Base-by-base conservation (phyloP, 2,888 invertebrate species). In the Anoncus sp. region DNA sequence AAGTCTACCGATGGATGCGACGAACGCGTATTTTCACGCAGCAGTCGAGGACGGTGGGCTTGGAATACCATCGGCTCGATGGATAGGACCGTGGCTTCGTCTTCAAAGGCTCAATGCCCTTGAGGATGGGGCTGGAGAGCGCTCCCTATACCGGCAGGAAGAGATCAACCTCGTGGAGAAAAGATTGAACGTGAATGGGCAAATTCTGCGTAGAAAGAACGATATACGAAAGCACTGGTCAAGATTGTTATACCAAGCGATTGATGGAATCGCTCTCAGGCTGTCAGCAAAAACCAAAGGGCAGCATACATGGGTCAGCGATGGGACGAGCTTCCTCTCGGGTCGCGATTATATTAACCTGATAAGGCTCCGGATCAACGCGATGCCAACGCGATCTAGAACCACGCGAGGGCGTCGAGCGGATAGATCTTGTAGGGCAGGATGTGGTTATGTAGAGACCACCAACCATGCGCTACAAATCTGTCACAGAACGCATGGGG, bases 401-500 rank as follows among this genome's bases (percentile, higher is more conserved):
- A 84, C 79, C 0, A 67, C 85, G 0, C 67, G 87, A 51, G 87
- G 88, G 0, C 59, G 83, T 3, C 10, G 40, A 12, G 1, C 38
- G 0, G 74, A 78, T 40, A 27, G 27, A 1, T 43, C 31, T 1
- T 78, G 78, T 67, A 83, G 87, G 40, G 87, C n/a, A n/a, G n/a
- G n/a, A n/a, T n/a, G n/a, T n/a, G n/a, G n/a, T n/a, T n/a, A n/a
- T n/a, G n/a, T n/a, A n/a, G n/a, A n/a, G n/a, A n/a, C n/a, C n/a
- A n/a, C n/a, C n/a, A n/a, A n/a, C n/a, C n/a, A n/a, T n/a, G 75
- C 84, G 10, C 79, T 87, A 43, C 88, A 90, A 59, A 63, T 77
- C 43, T 87, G 87, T 76, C 66, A 67, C 43, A 51, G 88, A 43
- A 89, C 89, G 0, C 88, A 89, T 72, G 87, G 85, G 81, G 88